Base-by-base conservation (phyloP, 2,797 vertebrate species). In the Mareca penelope region DNA sequence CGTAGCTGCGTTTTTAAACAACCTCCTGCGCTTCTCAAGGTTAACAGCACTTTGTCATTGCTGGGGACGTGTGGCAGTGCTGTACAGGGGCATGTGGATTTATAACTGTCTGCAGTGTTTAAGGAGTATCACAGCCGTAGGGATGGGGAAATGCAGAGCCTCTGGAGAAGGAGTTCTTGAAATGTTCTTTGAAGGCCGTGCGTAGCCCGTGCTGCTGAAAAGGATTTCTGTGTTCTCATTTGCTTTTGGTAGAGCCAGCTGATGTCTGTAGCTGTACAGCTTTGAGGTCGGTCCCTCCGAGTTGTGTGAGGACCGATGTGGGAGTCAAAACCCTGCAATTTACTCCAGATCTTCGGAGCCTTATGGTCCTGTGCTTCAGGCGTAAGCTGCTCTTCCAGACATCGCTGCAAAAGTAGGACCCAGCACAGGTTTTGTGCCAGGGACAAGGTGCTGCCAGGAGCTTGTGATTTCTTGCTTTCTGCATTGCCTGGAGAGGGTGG, bases 1-100 rank as follows among this genome's bases (percentile, higher is more conserved):
- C 46, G 7, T 57, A 76, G 64, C 64, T 68, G 48, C 57, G 7
- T 77, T 88, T 70, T 64, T 71, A 90, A 95, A 56, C 63, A 77
- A 63, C 67, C 78, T 80, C 17, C 33, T 85, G 68, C 17, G 9
- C 44, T 94, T 90, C 24, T 80, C 83, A 95, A 90, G 83, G 91
- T 91, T 68, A 87, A 39, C 29, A 40, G 26, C 5, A 1, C 48
- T n/a, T 82, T 93, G 56, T 70, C 40, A 53, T 80, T 90, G 63
- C 70, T 40, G 56, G 31, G 39, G 40, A 70, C 26, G 6, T 15
- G 40, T 83, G 44, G 15, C 42, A 39, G 64, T 53, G 24, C 65
- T 75, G 4, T 13, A 5, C 53, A 53, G 63, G 73, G 28, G 15
- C 3, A 0, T 64, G 60, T 55, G 35, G 19, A 28, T 85, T 93